Conservation (phyloP, 2,888 invertebrate species). For the Cheilosia impressa region DNA sequence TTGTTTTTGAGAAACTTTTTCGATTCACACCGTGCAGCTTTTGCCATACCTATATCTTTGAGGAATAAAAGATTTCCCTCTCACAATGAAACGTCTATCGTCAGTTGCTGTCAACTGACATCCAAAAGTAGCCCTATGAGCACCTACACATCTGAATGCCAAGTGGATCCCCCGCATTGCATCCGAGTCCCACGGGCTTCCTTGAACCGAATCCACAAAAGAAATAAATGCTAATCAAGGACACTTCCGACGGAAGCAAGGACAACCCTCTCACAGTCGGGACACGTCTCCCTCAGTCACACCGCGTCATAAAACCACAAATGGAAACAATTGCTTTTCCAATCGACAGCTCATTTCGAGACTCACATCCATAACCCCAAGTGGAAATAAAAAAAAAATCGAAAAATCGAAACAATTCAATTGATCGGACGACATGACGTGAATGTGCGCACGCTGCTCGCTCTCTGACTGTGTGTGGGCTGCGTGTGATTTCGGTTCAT, state of each 20-base stretch:
- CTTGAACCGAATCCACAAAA: conserved; percentile 32
- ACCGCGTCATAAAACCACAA: not conserved
- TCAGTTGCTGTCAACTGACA: too few relatives aligned
- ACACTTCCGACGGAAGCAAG: conserved; percentile 66
- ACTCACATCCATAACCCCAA: conserved; percentile 18
- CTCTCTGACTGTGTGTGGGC: conserved; percentile 60
- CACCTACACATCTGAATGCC: conserved; percentile 15
- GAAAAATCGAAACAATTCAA: conserved; percentile 65
- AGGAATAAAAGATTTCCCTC: too few relatives aligned
- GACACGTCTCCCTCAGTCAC: not conserved
- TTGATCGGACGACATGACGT: conserved; percentile 71
- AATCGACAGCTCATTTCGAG: conserved; percentile 53
- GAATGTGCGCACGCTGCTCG: conserved; percentile 55
- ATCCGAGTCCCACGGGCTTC: not conserved
- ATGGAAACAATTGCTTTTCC: conserved; percentile 28
- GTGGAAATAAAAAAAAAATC: conserved; percentile 21
- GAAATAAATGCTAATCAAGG: conserved; percentile 58
- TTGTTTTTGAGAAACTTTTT: too few relatives aligned
- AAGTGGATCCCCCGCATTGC: conserved; percentile 58
- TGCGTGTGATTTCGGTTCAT: conserved; percentile 65
- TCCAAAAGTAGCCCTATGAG: too few relatives aligned
- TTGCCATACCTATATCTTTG: too few relatives aligned
- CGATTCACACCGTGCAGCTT: too few relatives aligned
- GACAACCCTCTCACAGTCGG: conserved; percentile 2
- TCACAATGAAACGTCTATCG: too few relatives aligned